phyloP scores from a whole-genome alignment of 2,888 invertebrate genomes.

The Agriotes lineatus region DNA sequence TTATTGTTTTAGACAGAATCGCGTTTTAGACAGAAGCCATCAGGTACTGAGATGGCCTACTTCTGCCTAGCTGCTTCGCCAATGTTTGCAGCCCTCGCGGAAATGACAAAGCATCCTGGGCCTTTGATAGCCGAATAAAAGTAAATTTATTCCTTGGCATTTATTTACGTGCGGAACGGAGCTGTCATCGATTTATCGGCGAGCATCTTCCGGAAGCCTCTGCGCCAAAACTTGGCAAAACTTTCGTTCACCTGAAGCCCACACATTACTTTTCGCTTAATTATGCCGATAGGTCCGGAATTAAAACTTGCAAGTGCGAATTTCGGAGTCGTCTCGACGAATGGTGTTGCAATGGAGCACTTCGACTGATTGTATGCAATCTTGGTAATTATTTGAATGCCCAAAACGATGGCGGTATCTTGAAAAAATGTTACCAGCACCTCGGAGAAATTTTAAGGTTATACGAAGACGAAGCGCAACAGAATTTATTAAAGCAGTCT shows the following conservation, averaged over 20 bases:
- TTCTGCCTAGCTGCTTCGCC: neutral
- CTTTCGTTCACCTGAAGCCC: conserved; percentile 7
- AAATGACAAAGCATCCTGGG: conserved; percentile 19
- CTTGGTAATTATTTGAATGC: too few relatives aligned
- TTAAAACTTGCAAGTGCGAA: too few relatives aligned
- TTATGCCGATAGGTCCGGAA: neutral
- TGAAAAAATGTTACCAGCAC: too few relatives aligned
- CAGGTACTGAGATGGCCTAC: conserved; percentile 3
- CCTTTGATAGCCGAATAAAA: conserved; percentile 14
- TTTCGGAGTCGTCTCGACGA: too few relatives aligned
- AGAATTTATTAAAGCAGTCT: too few relatives aligned
- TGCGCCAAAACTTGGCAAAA: conserved; percentile 10
- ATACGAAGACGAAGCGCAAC: too few relatives aligned
- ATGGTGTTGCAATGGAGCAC: too few relatives aligned
- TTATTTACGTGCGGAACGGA: conserved; percentile 10
- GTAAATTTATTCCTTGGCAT: conserved; percentile 16
- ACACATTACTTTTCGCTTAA: conserved; percentile 16
- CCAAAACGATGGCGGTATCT: too few relatives aligned
- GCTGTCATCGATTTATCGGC: conserved; percentile 14
- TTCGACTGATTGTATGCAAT: too few relatives aligned
- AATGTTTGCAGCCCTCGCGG: neutral
- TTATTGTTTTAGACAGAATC: neutral
- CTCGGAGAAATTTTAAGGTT: too few relatives aligned
- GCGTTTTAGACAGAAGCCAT: neutral
- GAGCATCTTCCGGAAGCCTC: conserved; percentile 2